Conservation (phyloP, 2,888 invertebrate species). For the Drosophila anceps region DNA sequence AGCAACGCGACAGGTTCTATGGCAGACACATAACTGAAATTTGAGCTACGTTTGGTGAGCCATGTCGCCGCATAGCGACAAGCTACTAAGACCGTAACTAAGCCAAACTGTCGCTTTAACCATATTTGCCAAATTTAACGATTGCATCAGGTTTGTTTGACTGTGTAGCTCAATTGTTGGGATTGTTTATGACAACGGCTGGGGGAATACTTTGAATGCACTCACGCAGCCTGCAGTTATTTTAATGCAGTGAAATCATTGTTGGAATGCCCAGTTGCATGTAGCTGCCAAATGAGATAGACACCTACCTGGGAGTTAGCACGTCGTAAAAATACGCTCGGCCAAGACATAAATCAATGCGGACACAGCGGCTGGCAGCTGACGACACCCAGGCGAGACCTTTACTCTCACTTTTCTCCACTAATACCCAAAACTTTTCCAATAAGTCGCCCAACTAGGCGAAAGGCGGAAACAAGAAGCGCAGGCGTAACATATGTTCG, state of each 20-base stretch:
- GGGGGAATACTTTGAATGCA: constrained; percentile 63
- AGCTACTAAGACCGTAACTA: constrained; percentile 25
- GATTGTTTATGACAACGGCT: constrained; percentile 66
- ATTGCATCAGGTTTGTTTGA: constrained; percentile 61
- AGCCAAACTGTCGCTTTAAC: constrained; percentile 56
- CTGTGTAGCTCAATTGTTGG: constrained; percentile 35
- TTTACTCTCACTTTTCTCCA: constrained; percentile 72
- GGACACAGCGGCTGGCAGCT: constrained; percentile 23
- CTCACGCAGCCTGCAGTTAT: constrained; percentile 65
- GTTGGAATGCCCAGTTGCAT: constrained; percentile 63
- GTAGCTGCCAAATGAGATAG: constrained; percentile 54
- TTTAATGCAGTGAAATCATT: constrained; percentile 76
- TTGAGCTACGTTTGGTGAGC: constrained; percentile 36
- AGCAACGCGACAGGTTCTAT: constrained; percentile 43
- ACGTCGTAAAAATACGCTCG: constrained; percentile 60
- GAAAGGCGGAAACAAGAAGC: constrained; percentile 62
- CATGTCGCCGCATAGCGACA: constrained; percentile 49
- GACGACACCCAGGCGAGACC: constrained; percentile 48
- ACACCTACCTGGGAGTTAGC: constrained; percentile 62
- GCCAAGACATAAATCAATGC: constrained; percentile 66
- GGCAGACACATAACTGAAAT: constrained; percentile 33
- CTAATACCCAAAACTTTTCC: constrained; percentile 9
- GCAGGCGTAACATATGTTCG: constrained; percentile 68
- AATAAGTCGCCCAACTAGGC: constrained; percentile 2
- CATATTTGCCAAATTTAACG: constrained; percentile 81